Evolutionary conservation across 2,113 vertebrate genomes (phyloP), one percentile per base, ranked within the genome.

Genomic region (Crotophaga sulcirostris): DNA sequence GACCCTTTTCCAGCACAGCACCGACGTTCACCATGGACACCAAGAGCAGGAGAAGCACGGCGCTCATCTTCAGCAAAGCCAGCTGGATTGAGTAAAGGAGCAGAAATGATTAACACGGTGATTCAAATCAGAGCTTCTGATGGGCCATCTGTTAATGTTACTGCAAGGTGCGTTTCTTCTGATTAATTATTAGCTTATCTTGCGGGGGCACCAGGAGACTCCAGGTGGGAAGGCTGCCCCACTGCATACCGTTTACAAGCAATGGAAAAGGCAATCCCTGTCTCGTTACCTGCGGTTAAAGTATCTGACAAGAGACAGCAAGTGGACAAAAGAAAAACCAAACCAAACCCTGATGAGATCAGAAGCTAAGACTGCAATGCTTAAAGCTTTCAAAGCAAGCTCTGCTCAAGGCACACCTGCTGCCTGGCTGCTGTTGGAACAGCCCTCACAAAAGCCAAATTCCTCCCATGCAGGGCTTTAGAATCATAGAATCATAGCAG

Each of bases 161-260:
- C 76, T 2, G 0, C 44, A 38, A 62, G 45, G 67, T 63, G 72
- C 20, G 24, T 55, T 72, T 60, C 58, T 72, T 10, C 29, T 52
- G 85, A 49, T 94, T 94, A 96, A 95, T 95, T 2, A 77, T 96
- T 96, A 73, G 74, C 77, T 33, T 55, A 24, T 16, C 69, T 45
- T 3, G 36, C 47, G 52, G 86, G 7, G 77, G 86, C 76, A 40
- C 42, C 69, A 25, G 90, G 95, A 94, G 75, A 51, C 42, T 79
- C 92, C 29, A 10, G 78, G 45, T 52, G 58, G 91, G 70, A 69
- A 62, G 2, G 31, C 55, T 11, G 70, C 25, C 44, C 77, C 31
- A 36, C 3, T 11, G 19, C 0, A 3, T 8, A 10, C 38, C 74
- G 60, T 84, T 78, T 51, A 78, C 45, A 77, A 72, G 75, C 14